Evolutionary conservation across 2,113 vertebrate species (phyloP), one percentile per base, ranked within the genome.

Genomic region (Gracilinanus agilis): DNA sequence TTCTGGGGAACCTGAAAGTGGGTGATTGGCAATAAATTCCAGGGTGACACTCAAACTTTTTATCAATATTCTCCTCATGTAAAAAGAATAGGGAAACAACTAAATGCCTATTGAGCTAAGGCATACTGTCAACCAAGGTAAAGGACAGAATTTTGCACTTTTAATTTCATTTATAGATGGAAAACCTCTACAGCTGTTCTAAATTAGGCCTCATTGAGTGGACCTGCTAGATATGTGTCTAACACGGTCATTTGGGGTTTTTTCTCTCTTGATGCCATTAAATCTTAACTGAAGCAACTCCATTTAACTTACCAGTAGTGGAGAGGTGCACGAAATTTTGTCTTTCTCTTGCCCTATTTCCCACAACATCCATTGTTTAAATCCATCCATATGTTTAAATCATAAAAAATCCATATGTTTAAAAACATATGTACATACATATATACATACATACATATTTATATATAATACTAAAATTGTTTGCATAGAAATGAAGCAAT

Each of bases 111-210:
- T 67, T 90, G 96, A 53, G 75, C 90, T 44, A 93, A 13, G 19
- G 55, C 44, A 94, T 24, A 4, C 11, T 91, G 5, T 94, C 89
- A 93, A 93, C 95, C 90, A 58, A 54, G 95, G 44, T 90, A 53
- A 90, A 0, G 12, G 91, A 97, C 94, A 90, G 91, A 56, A 49
- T 53, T 95, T 54, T 92, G n/a, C 44, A 88, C 55, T 49, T 44
- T 90, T 54, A 58, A 49, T 92, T 96, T 89, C 92, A 8, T 97
- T 95, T 96, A 54, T 92, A 89, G 29, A 10, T 49, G 5, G 94
- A 94, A 93, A 98, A 53, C 2, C 3, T 96, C 90, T 92, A 89
- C 95, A 96, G 67, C 44, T 95, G 94, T 75, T 90, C 25, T 90
- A 96, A 91, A 95, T 97, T 94, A 96, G 9, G 0, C 34, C 24